Percentiles rank a stretch among this genome's conserved stretches.
These are phyloP conservation scores for Athetis lepigone DNA, from an alignment of 2,888 invertebrate species.

Conservation along the genomic window DNA sequence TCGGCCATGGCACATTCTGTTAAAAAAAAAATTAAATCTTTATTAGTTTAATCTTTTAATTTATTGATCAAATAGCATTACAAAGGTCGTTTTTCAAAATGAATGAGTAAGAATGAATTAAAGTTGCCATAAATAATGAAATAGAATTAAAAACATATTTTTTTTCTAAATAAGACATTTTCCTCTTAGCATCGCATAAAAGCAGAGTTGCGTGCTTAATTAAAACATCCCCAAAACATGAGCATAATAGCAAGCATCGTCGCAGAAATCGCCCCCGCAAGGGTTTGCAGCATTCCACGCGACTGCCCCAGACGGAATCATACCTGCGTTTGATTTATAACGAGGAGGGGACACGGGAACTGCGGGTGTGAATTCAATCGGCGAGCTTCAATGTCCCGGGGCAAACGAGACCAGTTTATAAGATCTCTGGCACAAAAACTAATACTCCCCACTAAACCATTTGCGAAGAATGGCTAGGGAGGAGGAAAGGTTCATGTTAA, in stretches of 20 bases:
- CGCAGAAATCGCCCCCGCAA: conserved; percentile 74
- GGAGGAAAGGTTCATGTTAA: conserved; percentile 68
- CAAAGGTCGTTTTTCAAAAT: conserved; percentile 69
- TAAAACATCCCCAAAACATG: conserved; percentile 69
- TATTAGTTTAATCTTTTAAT: conserved; percentile 78
- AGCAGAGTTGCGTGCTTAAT: conserved; percentile 60
- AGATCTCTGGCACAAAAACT: conserved; percentile 68
- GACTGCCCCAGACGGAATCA: conserved; percentile 83
- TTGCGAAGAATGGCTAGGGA: conserved; percentile 45
- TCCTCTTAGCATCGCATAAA: background rate
- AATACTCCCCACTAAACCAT: conserved; percentile 52
- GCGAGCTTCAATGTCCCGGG: conserved; percentile 78
- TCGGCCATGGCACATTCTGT: conserved; percentile 74
- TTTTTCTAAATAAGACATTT: conserved; percentile 19
- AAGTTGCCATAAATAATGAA: conserved; percentile 41
- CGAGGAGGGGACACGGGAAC: conserved; percentile 84
- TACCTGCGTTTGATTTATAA: conserved; percentile 90
- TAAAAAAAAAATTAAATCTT: conserved; percentile 77
- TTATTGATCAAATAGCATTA: conserved; percentile 75
- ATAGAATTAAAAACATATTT: conserved; percentile 20
- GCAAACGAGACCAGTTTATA: conserved; percentile 70
- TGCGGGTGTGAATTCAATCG: conserved; percentile 86
- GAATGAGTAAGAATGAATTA: conserved; percentile 60
- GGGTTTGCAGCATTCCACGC: conserved; percentile 79
- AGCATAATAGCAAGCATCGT: conserved; percentile 63